Conservation (phyloP, 2,888 invertebrate genomes). For the Polylopha cassiicola region DNA sequence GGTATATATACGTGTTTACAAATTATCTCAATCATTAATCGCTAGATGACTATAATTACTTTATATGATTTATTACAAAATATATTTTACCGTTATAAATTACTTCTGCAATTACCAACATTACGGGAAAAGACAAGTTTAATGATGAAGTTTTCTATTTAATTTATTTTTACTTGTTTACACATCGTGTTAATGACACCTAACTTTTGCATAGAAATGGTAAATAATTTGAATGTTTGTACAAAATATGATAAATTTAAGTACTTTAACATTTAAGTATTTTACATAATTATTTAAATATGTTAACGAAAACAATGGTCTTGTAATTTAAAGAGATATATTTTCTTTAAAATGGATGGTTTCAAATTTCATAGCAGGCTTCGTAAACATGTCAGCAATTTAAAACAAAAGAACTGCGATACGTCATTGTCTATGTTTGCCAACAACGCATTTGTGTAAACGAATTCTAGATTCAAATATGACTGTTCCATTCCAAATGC, state of each 20-base stretch:
- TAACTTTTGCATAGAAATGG: too few relatives aligned
- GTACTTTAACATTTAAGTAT: too few relatives aligned
- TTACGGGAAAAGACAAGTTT: constrained; percentile 2
- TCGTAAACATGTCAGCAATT: constrained; percentile 11
- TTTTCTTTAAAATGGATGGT: constrained; percentile 4
- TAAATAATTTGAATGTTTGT: too few relatives aligned
- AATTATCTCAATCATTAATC: too few relatives aligned
- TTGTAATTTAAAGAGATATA: constrained; percentile 10
- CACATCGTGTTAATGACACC: too few relatives aligned
- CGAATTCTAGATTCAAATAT: constrained; percentile 1
- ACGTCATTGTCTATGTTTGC: constrained; percentile 22
- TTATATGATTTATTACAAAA: constrained; percentile 10
- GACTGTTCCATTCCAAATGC: constrained; percentile 1
- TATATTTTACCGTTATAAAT: constrained; percentile 11
- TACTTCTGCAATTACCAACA: constrained; percentile 10
- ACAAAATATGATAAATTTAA: too few relatives aligned
- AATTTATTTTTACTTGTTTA: too few relatives aligned
- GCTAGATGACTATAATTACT: too few relatives aligned
- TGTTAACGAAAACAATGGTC: constrained; percentile 1
- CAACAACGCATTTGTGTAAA: constrained; percentile 18
- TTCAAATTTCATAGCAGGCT: constrained; percentile 11
- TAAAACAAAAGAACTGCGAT: constrained; percentile 16
- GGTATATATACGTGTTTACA: too few relatives aligned
- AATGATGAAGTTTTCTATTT: constrained; percentile 13
- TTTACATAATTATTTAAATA: constrained; percentile 14